A percentile compares a stretch with the other conserved stretches of the same genome.
Evolutionary conservation across 1,140 invertebrate species (phyloP).

Genomic region (Saccostrea glomerata): DNA sequence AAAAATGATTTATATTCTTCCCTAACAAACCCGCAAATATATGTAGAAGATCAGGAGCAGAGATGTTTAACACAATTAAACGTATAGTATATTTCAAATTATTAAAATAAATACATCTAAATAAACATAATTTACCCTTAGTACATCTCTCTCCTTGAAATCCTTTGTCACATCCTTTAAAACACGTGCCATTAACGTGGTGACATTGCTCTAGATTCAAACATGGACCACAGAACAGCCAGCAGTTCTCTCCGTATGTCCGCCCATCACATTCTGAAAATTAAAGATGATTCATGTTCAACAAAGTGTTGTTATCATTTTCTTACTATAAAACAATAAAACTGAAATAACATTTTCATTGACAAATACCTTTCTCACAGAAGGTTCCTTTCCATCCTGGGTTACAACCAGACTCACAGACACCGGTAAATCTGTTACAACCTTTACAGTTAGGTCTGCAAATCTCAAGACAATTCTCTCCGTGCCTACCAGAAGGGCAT

Average conservation of each 20-base stretch:
- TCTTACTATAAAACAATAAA: background rate
- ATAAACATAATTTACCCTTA: background rate
- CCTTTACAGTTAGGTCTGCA: background rate
- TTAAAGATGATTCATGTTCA: too few relatives aligned
- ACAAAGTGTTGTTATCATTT: background rate
- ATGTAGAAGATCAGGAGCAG: background rate
- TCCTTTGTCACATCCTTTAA: background rate
- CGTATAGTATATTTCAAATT: background rate
- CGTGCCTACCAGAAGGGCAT: too few relatives aligned
- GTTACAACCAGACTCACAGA: background rate
- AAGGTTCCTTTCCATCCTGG: background rate
- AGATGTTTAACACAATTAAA: background rate
- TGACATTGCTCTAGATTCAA: background rate
- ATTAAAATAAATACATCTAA: background rate
- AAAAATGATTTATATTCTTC: too few relatives aligned
- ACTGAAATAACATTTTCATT: background rate
- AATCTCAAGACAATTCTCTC: background rate
- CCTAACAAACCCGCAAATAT: background rate
- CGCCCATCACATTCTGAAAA: background rate
- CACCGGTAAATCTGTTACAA: background rate
- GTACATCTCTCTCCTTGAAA: background rate
- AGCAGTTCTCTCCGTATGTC: background rate
- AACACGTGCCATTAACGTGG: background rate
- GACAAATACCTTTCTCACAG: background rate
- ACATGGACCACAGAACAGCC: background rate